Base-by-base conservation (phyloP, 1,140 invertebrate genomes). In the Pinna nobilis region DNA sequence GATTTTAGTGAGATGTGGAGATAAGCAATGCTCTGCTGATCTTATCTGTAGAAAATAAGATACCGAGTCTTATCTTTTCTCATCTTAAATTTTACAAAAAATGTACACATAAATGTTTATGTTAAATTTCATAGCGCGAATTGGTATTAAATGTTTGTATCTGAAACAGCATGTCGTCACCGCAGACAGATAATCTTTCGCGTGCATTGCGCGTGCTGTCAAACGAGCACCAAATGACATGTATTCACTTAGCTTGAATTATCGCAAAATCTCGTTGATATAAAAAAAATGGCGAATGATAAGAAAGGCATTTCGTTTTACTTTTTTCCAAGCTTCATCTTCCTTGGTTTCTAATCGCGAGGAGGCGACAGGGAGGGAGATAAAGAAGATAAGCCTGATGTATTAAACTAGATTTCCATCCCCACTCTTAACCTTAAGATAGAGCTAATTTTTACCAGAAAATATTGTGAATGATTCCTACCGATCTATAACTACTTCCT, bases 171-270 rank as follows among this genome's bases (percentile, higher is more conserved):
- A 35, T 63, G 59, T 63, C 59, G 59, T 63, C 59, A 44, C 18
- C 28, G 35, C 37, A 23, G 28, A 23, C 35, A n/a, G 61, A 65
- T 72, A 64, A 57, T 67, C 39, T 50, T 41, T 60, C 68, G 70
- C 70, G 60, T 65, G 70, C 70, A 50, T 50, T 35, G 70, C 70
- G 70, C 70, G 70, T 65, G 70, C 61, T 70, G 68, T 70, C 68
- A 70, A 51, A 47, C 35, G 68, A 59, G 70, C 39, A 72, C 70
- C 61, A 50, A 65, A 35, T 65, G 70, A 72, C 70, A 72, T 50
- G 55, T 63, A 70, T 64, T 63, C 69, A 61, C 33, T 50, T 50
- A 50, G 49, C 49, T 64, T 41, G 35, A 70, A 64, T 23, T 70
- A 70, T 70, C 69, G 18, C 28, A 70, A 63, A 55, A 70, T 70